These are phyloP conservation scores for Emydura subglobosa DNA, from an alignment of 2,113 vertebrate species.

Conservation along the genomic window DNA sequence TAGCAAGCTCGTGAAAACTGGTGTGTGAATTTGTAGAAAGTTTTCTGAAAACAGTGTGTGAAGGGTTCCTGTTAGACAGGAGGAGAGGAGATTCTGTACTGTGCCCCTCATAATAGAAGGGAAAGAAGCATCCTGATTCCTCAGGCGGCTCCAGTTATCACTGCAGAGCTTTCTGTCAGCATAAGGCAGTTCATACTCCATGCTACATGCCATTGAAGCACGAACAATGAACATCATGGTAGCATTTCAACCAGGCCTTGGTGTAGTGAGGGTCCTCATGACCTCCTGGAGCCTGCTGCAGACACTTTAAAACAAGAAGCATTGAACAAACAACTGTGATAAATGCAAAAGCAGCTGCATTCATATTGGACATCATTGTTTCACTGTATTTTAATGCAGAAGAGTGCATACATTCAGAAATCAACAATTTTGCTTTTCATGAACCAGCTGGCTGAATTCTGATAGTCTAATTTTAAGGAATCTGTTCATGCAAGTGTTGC, in stretches of 20 bases:
- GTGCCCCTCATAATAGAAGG: not conserved
- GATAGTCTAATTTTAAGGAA: not conserved
- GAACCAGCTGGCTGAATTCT: not conserved
- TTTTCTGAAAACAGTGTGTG: not conserved
- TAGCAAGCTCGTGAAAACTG: not conserved
- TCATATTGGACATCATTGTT: not conserved
- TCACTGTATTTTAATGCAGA: not conserved
- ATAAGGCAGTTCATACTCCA: not conserved
- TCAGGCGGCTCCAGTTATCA: not conserved
- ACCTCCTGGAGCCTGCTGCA: no score
- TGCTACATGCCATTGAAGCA: not conserved
- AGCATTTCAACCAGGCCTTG: not conserved
- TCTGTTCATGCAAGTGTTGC: not conserved
- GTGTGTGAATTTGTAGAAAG: not conserved
- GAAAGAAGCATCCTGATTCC: accelerated
- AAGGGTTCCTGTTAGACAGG: not conserved
- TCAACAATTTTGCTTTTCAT: not conserved
- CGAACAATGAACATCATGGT: not conserved
- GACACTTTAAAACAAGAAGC: no score
- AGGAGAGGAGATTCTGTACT: not conserved
- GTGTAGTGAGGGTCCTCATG: not conserved
- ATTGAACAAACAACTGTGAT: not conserved
- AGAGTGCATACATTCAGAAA: not conserved
- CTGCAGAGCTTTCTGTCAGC: not conserved
- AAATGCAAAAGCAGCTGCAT: not conserved